Percentiles rank a stretch among this genome's conserved stretches.
Evolutionary conservation across 2,797 vertebrate species (phyloP).

Genomic region (Sebastiscus albofasciatus): DNA sequence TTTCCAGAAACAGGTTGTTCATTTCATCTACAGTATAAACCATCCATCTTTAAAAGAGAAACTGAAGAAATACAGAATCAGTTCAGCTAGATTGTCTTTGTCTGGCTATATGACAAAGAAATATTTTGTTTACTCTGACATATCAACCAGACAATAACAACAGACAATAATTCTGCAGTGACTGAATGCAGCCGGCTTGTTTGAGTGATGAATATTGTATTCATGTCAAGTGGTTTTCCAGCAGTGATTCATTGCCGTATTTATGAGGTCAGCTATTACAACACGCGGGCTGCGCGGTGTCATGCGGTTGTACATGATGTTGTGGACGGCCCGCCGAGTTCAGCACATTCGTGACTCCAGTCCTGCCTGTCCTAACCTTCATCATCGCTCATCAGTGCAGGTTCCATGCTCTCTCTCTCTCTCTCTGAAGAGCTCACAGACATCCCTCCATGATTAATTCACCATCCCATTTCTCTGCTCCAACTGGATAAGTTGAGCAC

Average conservation of each 20-base stretch:
- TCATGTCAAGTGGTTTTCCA: slow-evolving; percentile 17
- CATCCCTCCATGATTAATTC: slow-evolving; percentile 68
- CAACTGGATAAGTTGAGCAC: slow-evolving; percentile 52
- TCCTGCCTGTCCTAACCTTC: slow-evolving; percentile 26
- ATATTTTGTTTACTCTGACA: neutral
- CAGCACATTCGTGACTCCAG: neutral
- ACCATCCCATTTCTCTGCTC: slow-evolving; percentile 48
- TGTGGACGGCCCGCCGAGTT: neutral
- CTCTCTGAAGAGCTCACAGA: slow-evolving; percentile 7
- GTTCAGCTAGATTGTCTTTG: neutral
- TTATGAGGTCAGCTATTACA: slow-evolving; percentile 46
- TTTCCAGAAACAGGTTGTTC: neutral
- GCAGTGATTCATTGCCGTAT: slow-evolving; percentile 41
- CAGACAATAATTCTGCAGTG: neutral
- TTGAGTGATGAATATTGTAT: slow-evolving; percentile 38
- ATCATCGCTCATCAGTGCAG: slow-evolving; percentile 39
- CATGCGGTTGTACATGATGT: slow-evolving; percentile 12
- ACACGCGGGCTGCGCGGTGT: neutral
- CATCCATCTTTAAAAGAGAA: neutral
- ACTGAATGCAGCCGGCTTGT: neutral
- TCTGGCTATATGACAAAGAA: neutral
- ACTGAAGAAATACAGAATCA: neutral
- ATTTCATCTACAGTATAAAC: neutral
- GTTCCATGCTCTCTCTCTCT: neutral
- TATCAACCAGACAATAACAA: neutral